A percentile compares a stretch with the other conserved stretches of the same genome.
Evolutionary conservation across 2,888 invertebrate genomes (phyloP).

Genomic region (Leucania comma): DNA sequence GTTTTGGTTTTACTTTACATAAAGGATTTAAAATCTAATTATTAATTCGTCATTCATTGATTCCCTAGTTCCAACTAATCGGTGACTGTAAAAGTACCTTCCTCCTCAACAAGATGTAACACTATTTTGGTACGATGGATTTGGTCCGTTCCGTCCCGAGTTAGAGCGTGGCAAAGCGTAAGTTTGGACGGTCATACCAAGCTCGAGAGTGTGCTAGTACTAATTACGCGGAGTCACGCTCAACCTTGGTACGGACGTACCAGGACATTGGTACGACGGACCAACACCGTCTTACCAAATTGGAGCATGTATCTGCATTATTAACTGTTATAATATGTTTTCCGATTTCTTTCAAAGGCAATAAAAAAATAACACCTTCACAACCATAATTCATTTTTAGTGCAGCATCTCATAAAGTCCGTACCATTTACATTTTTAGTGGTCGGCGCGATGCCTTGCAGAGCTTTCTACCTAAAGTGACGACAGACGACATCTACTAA

Average conservation of each 20-base stretch:
- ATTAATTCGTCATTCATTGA: not conserved
- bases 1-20: constrained; percentile 2
- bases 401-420: constrained; percentile 24
- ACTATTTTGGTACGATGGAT: too few species aligned
- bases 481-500: not conserved
- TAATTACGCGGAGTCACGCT: too few species aligned
- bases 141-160: too few species aligned
- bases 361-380: constrained; percentile 18
- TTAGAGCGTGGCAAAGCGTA: too few species aligned
- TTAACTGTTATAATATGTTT: constrained; percentile 25
- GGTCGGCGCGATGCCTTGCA: not conserved
- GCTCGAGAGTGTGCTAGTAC: too few species aligned
- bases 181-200: too few species aligned
- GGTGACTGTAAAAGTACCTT: not conserved
- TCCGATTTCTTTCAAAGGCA: not conserved
- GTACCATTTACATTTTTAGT: constrained; percentile 33
- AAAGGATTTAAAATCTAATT: not conserved
- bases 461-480: not conserved
- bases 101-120: not conserved
- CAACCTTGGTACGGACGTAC: too few species aligned
- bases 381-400: constrained; percentile 25
- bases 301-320: too few species aligned
- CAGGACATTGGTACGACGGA: too few species aligned
- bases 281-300: too few species aligned
- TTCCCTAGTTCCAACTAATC: too few species aligned